Base-by-base conservation (phyloP, 2,113 vertebrate genomes). In the Picathartes gymnocephalus region DNA sequence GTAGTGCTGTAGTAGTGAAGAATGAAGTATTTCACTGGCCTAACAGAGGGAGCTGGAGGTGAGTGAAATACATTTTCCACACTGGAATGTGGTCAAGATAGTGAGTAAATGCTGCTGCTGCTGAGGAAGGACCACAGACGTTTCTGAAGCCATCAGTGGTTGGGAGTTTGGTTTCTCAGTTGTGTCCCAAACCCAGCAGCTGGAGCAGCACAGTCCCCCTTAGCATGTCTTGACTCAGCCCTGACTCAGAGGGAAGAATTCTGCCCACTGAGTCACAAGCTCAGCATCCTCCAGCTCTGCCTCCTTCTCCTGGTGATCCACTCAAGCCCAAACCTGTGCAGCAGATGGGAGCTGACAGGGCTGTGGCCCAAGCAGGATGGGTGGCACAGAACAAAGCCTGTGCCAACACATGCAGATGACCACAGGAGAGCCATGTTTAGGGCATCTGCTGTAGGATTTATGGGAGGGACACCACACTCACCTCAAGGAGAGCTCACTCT, bases 201-300 rank as follows among this genome's bases (percentile, higher is more conserved):
- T 58, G 77, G 35, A 72, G 58, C 11, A 85, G 81, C 42, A 31
- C 37, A 85, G 13, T 27, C 18, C 12, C 30, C 10, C 23, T 64
- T 31, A 72, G 58, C 42, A 72, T 11, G 8, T 0, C 64, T 62
- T 56, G 72, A 89, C 70, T 95, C 71, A 31, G 9, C 16, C 47
- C 74, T 95, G 92, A 92, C 51, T 96, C 92, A 92, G 64, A 94
- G 31, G 56, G 64, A 94, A 92, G 85, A 96, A 68, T 47, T 42
- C 25, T 66, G 64, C 82, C 70, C 90, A 33, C 71, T 90, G 88
- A 96, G 72, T 92, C 94, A 96, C 73, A 47, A 83, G 35, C 44
- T 13, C 69, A 4, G 7, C 56, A 66, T 95, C 66, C 42, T 89
- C 45, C 73, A 85, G 61, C 3, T 0, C 61, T 82, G 56, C 39